Evolutionary conservation across 2,797 vertebrate genomes (phyloP).

Genomic region (Sandelia bainsii): DNA sequence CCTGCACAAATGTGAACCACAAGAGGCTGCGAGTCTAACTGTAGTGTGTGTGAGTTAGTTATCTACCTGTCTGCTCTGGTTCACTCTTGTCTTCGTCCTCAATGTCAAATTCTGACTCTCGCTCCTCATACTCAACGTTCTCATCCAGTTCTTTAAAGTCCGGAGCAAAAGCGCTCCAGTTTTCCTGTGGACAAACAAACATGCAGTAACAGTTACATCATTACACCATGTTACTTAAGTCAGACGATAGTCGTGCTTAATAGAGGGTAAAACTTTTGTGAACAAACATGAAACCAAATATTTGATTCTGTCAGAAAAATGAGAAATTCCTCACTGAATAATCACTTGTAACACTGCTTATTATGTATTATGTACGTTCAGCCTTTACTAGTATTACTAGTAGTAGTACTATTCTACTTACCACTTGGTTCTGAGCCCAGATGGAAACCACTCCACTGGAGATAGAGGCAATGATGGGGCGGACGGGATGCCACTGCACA

Average conservation of each 20-base stretch:
- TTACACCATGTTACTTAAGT: not conserved
- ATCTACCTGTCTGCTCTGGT: slow-evolving; percentile 94
- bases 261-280: not conserved
- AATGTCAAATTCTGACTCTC: slow-evolving; percentile 97
- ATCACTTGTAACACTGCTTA: not conserved
- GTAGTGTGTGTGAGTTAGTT: not conserved
- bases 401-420: too few relatives aligned
- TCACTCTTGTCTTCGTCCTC: slow-evolving; percentile 99
- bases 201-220: not conserved
- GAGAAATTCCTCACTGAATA: not conserved
- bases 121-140: slow-evolving; percentile 97
- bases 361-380: not conserved
- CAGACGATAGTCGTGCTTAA: not conserved
- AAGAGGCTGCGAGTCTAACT: not conserved
- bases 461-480: slow-evolving; percentile 97
- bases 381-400: not conserved
- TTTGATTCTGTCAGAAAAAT: not conserved
- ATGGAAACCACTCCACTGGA: slow-evolving; percentile 98
- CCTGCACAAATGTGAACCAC: not conserved
- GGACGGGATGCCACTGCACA: slow-evolving; percentile 95
- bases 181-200: slow-evolving; percentile 86
- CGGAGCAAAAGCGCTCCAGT: slow-evolving; percentile 98
- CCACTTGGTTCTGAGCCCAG: slow-evolving; percentile 99
- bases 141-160: slow-evolving; percentile 99
- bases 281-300: not conserved